Conservation (phyloP, 2,797 vertebrate species). For the Sarcophilus harrisii region DNA sequence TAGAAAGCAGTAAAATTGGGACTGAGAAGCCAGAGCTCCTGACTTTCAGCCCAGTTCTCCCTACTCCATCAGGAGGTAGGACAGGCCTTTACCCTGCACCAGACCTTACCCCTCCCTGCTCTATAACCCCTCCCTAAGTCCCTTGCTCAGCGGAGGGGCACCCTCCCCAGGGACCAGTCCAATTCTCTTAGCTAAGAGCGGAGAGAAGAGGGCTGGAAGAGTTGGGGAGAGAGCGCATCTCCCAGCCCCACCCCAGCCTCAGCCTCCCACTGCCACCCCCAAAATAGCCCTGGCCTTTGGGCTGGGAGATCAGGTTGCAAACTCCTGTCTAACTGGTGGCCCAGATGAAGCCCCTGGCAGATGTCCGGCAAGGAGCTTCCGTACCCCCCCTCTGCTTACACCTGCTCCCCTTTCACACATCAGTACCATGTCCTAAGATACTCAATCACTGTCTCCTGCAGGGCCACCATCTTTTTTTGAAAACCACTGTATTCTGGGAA, state of each 20-base stretch:
- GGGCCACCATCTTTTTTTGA: slow-evolving; percentile 32
- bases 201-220: background rate
- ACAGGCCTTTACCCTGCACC: background rate
- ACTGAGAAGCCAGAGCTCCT: background rate
- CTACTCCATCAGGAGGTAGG: background rate
- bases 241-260: slow-evolving; percentile 58
- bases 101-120: background rate
- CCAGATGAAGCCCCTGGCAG: slow-evolving; percentile 71
- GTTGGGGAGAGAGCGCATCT: background rate
- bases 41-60: background rate
- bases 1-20: background rate
- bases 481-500: no score
- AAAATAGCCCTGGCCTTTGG: slow-evolving; percentile 74
- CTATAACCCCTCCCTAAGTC: background rate
- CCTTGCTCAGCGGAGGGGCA: background rate
- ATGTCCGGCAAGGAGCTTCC: background rate
- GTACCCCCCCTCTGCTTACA: slow-evolving; percentile 6
- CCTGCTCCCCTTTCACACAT: slow-evolving; percentile 39
- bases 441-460: slow-evolving; percentile 53
- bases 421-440: slow-evolving; percentile 35
- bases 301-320: slow-evolving; percentile 71
- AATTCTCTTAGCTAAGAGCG: background rate
- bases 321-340: slow-evolving; percentile 20
- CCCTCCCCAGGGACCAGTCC: background rate
- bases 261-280: slow-evolving; percentile 70